Conservation (phyloP, 2,888 invertebrate species). For the Caenorhabditis sp. region DNA sequence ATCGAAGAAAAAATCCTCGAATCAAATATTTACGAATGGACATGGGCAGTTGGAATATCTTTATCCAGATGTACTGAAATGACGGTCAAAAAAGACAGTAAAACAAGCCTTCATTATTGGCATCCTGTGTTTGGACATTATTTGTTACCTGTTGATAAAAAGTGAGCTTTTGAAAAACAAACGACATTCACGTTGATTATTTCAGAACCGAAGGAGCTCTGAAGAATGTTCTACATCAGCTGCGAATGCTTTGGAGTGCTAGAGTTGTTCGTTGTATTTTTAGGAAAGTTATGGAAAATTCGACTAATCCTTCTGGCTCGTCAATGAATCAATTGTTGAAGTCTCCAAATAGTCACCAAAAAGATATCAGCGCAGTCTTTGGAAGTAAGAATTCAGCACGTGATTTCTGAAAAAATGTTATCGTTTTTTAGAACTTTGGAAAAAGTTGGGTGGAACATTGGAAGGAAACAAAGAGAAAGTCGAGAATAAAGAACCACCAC, state of each 20-base stretch:
- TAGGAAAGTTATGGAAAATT: conserved; percentile 15
- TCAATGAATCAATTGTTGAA: not conserved
- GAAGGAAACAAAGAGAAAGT: conserved; percentile 17
- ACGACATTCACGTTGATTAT: conserved; percentile 20
- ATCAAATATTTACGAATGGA: conserved; percentile 47
- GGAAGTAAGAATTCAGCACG: conserved; percentile 28
- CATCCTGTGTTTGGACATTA: conserved; percentile 86
- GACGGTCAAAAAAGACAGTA: conserved; percentile 25
- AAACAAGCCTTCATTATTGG: conserved; percentile 79
- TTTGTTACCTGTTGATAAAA: conserved; percentile 73
- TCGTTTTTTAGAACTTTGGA: conserved; percentile 30
- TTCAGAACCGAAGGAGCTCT: conserved; percentile 80
- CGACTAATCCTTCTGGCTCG: conserved; percentile 1
- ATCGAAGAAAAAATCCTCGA: conserved; percentile 46
- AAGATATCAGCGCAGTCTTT: conserved; percentile 44
- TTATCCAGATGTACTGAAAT: conserved; percentile 49
- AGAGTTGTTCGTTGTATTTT: conserved; percentile 31
- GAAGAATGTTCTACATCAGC: conserved; percentile 78
- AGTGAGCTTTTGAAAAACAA: conserved; percentile 60
- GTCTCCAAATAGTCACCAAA: conserved; percentile 12
- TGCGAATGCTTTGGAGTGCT: conserved; percentile 80
- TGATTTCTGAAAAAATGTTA: not conserved
- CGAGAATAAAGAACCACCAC: conserved; percentile 30
- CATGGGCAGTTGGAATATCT: conserved; percentile 47
- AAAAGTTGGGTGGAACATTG: conserved; percentile 40